Evolutionary conservation across 1,140 invertebrate species (phyloP), one percentile per base, ranked within the genome.

Genomic region (Elysia chlorotica): DNA sequence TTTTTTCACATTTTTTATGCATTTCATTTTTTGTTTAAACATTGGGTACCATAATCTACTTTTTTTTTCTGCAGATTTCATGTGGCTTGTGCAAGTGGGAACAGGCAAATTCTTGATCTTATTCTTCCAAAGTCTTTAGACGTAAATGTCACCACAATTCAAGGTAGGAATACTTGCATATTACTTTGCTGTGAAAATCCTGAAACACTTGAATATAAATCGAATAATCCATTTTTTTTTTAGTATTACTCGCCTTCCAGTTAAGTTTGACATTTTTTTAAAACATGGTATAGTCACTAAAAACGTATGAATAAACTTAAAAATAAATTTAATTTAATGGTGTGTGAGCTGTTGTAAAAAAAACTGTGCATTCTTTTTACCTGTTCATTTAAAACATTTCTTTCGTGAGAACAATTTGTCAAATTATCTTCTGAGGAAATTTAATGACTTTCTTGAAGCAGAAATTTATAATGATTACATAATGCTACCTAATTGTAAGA

Each of bases 111-210:
- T 35, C 76, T 85, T 37, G 81, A 82, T 38, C 38, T 74, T 19
- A 69, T 85, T 31, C 62, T 83, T 2, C 74, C 75, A 19, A 73
- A 79, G 67, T 80, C 78, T 37, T 78, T 78, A 37, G 82, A 81
- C 73, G 76, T 81, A 1, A 84, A 83, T 73, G 75, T 79, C 38
- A 70, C 76, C 5, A 80, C 81, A 2, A 81, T 82, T 68, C 82
- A 84, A 78, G 82, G 82, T 84, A 30, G 56, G 28, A 59, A 59
- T 28, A 30, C 10, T 6, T 59, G 10, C 10, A 17, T 23, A 10
- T 59, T 28, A 19, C 6, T 25, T 59, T 25, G 17, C 28, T 17
- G 25, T 28, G 6, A 6, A 59, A 25, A 23, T 10, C 28, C 10
- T 23, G 25, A 23, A 30, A 25, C 6, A 59, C 10, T 59, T 30